Evolutionary conservation across 92 coral and sea anemone genomes (phyloP).

Genomic region (Zoanthus sansibaricus): DNA sequence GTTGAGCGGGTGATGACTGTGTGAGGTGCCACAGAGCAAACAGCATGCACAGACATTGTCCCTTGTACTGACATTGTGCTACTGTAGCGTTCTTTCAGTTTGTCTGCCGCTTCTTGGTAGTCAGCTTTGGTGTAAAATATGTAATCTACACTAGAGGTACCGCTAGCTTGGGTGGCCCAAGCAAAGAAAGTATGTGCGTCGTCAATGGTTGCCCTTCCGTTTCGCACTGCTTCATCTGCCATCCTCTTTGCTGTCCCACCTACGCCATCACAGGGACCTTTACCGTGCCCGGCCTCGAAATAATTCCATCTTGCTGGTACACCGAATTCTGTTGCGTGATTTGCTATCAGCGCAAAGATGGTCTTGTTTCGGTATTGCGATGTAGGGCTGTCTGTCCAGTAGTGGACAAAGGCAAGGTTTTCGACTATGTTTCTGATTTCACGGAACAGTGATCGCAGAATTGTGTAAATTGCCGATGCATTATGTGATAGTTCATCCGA

Average conservation of each 20-base stretch:
- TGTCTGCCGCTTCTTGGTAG: neutral
- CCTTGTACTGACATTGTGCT: neutral
- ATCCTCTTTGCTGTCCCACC: slow-evolving; percentile 57
- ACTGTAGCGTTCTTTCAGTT: neutral
- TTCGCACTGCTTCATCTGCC: slow-evolving; percentile 58
- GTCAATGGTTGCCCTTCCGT: slow-evolving; percentile 23
- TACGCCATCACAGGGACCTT: slow-evolving; percentile 56
- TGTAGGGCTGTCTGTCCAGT: slow-evolving; percentile 54
- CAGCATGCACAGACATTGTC: slow-evolving; percentile 4
- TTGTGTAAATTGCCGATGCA: slow-evolving; percentile 37
- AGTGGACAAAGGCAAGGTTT: slow-evolving; percentile 13
- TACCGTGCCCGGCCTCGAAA: slow-evolving; percentile 3
- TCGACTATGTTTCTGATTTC: neutral
- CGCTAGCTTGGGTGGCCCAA: slow-evolving; percentile 28
- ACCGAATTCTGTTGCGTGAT: slow-evolving; percentile 34
- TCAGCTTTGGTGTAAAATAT: neutral
- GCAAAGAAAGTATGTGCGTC: slow-evolving; percentile 53
- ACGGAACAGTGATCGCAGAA: slow-evolving; percentile 33
- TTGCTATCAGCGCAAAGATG: slow-evolving; percentile 15
- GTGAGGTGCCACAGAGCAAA: neutral
- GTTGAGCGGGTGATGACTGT: too few species aligned
- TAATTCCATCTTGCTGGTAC: slow-evolving; percentile 53
- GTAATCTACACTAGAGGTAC: neutral
- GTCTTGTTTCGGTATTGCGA: slow-evolving; percentile 37
- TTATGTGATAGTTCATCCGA: slow-evolving; percentile 51